Conservation (phyloP, 2,113 vertebrate species). For the Gila orcuttii region DNA sequence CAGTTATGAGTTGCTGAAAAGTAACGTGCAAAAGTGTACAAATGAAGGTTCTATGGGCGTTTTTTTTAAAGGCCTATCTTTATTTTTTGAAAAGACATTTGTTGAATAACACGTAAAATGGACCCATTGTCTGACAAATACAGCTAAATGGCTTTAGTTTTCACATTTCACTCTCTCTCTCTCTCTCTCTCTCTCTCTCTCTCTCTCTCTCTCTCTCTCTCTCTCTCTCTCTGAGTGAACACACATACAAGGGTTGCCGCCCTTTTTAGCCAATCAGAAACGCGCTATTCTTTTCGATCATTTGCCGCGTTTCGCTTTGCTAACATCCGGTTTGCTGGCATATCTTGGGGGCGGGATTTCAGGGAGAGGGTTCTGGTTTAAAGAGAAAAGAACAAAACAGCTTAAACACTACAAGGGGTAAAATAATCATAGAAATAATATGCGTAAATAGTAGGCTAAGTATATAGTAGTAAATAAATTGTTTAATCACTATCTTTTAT, state of each 20-base stretch:
- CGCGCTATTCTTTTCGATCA: neutral
- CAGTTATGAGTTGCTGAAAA: neutral
- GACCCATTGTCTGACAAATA: neutral
- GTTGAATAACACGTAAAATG: neutral
- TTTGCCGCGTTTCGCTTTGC: neutral
- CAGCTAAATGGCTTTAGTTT: neutral
- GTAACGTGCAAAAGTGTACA: neutral
- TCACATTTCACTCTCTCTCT: neutral
- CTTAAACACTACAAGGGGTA: neutral
- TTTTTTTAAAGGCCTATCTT: neutral
- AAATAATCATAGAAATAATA: neutral
- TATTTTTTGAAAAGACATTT: neutral
- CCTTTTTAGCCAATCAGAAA: neutral
- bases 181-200: too few relatives aligned
- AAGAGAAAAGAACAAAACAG: neutral
- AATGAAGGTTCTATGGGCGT: too few relatives aligned
- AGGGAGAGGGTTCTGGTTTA: neutral
- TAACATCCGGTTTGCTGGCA: neutral
- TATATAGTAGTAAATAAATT: too few relatives aligned
- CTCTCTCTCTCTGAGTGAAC: too few relatives aligned
- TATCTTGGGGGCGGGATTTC: neutral
- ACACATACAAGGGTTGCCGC: neutral
- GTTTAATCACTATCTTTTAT: too few relatives aligned
- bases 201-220: too few relatives aligned
- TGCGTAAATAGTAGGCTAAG: too few relatives aligned